Percentiles rank a stretch among this genome's conserved stretches.
These are phyloP conservation scores for Hyppa rectilinea DNA, from an alignment of 2,888 invertebrate species.

Conservation along the genomic window DNA sequence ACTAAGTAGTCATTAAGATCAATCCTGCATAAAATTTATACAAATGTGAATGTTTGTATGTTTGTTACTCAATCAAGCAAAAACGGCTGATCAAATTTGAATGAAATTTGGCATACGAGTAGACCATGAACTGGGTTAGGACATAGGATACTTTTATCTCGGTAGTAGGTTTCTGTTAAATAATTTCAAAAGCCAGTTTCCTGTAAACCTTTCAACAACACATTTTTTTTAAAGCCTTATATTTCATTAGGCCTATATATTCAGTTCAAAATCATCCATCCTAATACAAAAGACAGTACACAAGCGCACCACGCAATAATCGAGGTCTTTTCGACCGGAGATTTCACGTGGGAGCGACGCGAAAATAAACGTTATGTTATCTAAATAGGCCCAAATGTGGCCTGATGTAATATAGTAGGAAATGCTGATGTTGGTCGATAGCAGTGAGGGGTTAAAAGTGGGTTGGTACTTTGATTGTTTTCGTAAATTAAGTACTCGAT, in stretches of 20 bases:
- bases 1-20: background rate
- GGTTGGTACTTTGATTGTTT: constrained; percentile 26
- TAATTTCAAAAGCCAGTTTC: no score
- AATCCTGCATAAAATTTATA: no score
- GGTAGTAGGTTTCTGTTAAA: no score
- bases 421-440: constrained; percentile 49
- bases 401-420: constrained; percentile 51
- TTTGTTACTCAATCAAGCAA: no score
- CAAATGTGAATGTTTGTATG: no score
- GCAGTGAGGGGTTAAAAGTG: constrained; percentile 31
- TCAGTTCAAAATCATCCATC: constrained; percentile 1
- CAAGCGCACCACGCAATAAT: constrained; percentile 5
- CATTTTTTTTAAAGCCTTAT: background rate
- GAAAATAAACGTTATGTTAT: constrained; percentile 70
- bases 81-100: no score
- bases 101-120: no score
- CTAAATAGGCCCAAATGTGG: constrained; percentile 72
- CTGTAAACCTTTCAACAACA: background rate
- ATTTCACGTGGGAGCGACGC: constrained; percentile 57
- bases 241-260: background rate
- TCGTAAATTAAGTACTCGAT: background rate
- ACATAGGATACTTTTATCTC: no score
- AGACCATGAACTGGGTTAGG: no score
- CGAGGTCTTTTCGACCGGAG: constrained; percentile 20
- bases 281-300: background rate